Percentiles rank a stretch among this genome's conserved stretches.
These are phyloP conservation scores for Andinoacara biseriatus DNA, from an alignment of 2,113 vertebrate species.

Conservation along the genomic window DNA sequence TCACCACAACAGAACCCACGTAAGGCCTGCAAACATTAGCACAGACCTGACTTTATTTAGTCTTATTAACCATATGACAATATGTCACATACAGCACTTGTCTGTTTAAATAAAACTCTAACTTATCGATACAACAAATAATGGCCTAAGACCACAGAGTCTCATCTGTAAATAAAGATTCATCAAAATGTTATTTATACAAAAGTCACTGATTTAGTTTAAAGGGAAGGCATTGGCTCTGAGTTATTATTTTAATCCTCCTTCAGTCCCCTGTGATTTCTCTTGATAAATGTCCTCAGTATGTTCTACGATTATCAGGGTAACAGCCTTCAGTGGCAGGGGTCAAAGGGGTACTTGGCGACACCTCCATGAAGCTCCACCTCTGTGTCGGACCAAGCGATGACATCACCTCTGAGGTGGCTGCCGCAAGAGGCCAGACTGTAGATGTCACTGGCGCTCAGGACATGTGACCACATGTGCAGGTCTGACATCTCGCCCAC, in stretches of 20 bases:
- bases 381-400: slow-evolving; percentile 79
- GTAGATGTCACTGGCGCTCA: slow-evolving; percentile 80
- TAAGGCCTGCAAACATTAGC: neutral
- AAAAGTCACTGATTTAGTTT: slow-evolving; percentile 18
- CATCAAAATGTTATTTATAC: neutral
- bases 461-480: slow-evolving; percentile 84
- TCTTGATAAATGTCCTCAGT: neutral
- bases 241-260: neutral
- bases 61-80: slow-evolving; percentile 69
- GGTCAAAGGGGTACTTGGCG: slow-evolving; percentile 81
- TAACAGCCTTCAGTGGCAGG: slow-evolving; percentile 73
- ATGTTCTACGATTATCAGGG: neutral
- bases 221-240: slow-evolving; percentile 62
- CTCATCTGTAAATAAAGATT: slow-evolving; percentile 46
- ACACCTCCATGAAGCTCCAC: slow-evolving; percentile 84
- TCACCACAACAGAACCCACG: slow-evolving; percentile 17
- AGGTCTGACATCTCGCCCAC: slow-evolving; percentile 86
- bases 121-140: neutral
- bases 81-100: slow-evolving; percentile 67
- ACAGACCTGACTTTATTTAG: slow-evolving; percentile 11
- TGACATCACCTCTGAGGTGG: slow-evolving; percentile 80
- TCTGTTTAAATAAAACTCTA: slow-evolving; percentile 43
- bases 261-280: neutral
- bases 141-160: slow-evolving; percentile 4
- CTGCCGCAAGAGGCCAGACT: slow-evolving; percentile 80